phyloP scores from a whole-genome alignment of 2,113 vertebrate genomes.

The Cryptomyrus ogoouensis region DNA sequence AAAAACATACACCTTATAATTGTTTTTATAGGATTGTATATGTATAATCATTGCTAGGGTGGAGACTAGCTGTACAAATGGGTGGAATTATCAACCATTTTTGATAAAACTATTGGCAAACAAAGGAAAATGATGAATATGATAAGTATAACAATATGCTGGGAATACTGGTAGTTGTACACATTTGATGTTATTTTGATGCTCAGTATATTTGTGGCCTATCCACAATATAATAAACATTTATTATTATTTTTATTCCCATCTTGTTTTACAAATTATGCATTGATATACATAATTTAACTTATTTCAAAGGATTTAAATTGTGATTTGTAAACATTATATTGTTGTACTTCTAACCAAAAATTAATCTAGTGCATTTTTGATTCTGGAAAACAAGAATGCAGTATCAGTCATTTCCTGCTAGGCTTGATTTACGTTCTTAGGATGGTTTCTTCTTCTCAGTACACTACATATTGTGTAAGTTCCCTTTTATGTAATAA shows the following conservation, averaged over 20 bases:
- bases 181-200: not conserved
- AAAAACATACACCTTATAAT: not conserved
- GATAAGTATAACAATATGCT: not conserved
- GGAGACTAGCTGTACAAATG: not conserved
- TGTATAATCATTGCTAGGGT: not conserved
- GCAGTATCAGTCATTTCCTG: conserved; percentile 44
- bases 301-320: conserved; percentile 36
- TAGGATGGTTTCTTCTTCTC: not conserved
- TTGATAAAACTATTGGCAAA: not conserved
- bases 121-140: not conserved
- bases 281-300: not conserved
- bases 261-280: not conserved
- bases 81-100: not conserved
- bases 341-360: not conserved
- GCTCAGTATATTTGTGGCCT: not conserved
- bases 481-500: not conserved
- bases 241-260: not conserved
- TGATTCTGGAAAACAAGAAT: conserved; percentile 36
- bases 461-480: not conserved
- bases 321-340: conserved; percentile 30
- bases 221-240: not conserved
- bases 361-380: not conserved
- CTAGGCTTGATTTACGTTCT: conserved; percentile 23
- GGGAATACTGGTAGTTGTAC: not conserved
- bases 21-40: not conserved